Base-by-base conservation (phyloP, 2,797 vertebrate species). In the Pseudochaenichthys georgianus region DNA sequence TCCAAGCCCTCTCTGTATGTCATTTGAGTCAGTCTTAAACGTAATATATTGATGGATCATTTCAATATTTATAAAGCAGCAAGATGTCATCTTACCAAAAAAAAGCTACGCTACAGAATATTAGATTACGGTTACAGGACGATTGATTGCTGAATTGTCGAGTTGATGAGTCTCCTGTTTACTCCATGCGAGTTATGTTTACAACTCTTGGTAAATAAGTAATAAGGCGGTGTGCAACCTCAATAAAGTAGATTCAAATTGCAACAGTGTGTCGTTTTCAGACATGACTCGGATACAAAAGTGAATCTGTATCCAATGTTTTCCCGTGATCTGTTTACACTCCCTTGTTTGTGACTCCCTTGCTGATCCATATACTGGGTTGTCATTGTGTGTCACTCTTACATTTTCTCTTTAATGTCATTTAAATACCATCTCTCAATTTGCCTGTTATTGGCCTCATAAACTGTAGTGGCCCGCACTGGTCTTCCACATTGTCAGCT, bases 321-420 rank as follows among this genome's bases (percentile, higher is more conserved):
- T 75, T 58, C 46, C 12, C 13, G 1, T 45, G 3, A 16, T 17
- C 51, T 46, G 46, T 58, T 73, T 23, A 42, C 13, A 23, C 5
- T 16, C 3, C 2, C 2, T 6, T 74, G 70, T 71, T 23, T 77
- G 50, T 16, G 48, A 21, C n/a, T 9, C 50, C 2, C 17, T 57
- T 21, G 46, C 34, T 66, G 43, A 80, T 75, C 66, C 12, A 64
- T 65, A 46, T 34, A 42, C 50, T 68, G 43, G n/a, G 80, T 21
- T 70, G 34, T 71, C 11, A 42, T 42, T 63, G 5, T 13, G 19
- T 34, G 17, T 61, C 41, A 60, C 6, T 21, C 31, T 64, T 34
- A 42, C 34, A 43, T 60, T 61, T 55, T n/a, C 53, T 42, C 13
- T 48, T 70, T 5, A 48, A 38, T 23, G 31, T 5, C 17, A 3